Conservation (phyloP, 2,113 vertebrate species). For the Microcebus tavaratra region DNA sequence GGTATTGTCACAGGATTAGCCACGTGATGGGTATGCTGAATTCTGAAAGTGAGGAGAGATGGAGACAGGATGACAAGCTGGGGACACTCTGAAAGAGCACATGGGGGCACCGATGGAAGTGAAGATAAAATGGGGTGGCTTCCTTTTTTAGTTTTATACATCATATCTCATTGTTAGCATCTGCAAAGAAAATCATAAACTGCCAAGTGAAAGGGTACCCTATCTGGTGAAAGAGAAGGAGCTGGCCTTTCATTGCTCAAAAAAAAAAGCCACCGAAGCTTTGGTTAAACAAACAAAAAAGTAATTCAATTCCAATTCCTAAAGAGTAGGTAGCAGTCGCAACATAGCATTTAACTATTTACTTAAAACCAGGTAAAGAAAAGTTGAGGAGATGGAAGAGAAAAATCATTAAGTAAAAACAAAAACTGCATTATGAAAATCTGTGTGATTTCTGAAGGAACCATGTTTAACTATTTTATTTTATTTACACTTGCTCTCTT, state of each 20-base stretch:
- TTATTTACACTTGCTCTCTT: neutral
- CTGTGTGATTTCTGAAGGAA: neutral
- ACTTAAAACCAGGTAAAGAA: neutral
- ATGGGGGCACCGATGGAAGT: neutral
- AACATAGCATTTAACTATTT: neutral
- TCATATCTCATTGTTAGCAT: neutral
- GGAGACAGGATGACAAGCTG: neutral
- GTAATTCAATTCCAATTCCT: neutral
- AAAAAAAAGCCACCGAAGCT: neutral
- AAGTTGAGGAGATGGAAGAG: neutral
- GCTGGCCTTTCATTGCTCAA: neutral
- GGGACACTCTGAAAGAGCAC: neutral
- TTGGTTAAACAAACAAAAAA: neutral
- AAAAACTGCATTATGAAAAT: neutral
- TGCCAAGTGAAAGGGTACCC: neutral
- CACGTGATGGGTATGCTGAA: neutral
- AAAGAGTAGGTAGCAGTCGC: neutral
- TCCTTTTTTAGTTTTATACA: neutral
- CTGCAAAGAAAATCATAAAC: neutral
- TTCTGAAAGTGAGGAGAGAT: neutral
- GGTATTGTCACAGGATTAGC: neutral
- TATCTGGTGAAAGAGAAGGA: neutral
- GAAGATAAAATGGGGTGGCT: neutral
- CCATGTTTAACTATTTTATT: neutral
- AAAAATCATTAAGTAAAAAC: neutral